Evolutionary conservation across 2,113 vertebrate genomes (phyloP).

Genomic region (Ursus arctos): DNA sequence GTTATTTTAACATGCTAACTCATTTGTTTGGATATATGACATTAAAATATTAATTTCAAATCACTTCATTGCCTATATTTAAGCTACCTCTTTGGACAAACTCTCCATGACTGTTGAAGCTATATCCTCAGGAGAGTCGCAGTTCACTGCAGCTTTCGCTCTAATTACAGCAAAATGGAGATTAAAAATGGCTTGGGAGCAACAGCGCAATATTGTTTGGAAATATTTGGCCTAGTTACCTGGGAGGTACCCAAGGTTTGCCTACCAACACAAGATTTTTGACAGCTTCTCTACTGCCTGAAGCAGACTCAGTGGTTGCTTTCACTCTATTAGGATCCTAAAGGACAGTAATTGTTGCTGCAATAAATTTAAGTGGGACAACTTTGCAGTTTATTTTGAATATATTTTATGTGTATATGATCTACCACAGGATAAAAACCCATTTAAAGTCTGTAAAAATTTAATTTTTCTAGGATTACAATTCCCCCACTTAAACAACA

Average conservation of each 20-base stretch:
- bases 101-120: not conserved
- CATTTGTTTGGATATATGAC: not conserved
- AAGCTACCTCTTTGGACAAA: not conserved
- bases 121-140: not conserved
- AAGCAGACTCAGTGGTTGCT: not conserved
- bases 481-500: not conserved
- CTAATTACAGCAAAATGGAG: not conserved
- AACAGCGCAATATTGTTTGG: not conserved
- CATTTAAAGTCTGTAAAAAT: not conserved
- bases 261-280: not conserved
- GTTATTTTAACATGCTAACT: not conserved
- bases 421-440: not conserved
- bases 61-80: not conserved
- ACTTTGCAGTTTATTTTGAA: not conserved
- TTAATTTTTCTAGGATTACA: not conserved
- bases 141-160: not conserved
- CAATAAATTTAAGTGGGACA: not conserved
- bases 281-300: not conserved
- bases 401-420: not conserved
- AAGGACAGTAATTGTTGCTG: not conserved
- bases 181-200: not conserved
- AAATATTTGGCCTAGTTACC: not conserved
- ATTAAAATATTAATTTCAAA: constrained; percentile 7
- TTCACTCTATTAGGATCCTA: not conserved
- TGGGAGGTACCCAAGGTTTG: not conserved